Percentiles rank a stretch among this genome's conserved stretches.
phyloP scores from a whole-genome alignment of 2,797 vertebrate species.

The Tolypeutes matacus region DNA sequence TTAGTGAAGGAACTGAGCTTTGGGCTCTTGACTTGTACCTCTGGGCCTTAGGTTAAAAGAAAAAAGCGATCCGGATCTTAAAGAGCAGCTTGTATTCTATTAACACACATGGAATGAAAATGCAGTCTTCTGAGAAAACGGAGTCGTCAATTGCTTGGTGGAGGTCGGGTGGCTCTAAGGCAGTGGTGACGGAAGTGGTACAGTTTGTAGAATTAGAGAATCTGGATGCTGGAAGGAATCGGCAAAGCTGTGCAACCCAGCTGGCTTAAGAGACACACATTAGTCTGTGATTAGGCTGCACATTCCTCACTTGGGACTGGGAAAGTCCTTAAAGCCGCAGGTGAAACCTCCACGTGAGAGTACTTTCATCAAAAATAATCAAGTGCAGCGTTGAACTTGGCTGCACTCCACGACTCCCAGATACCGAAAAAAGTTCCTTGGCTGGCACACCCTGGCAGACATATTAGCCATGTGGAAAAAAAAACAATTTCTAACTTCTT shows the following conservation, averaged over 20 bases:
- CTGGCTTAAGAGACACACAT: constrained; percentile 51
- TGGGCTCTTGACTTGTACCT: not conserved
- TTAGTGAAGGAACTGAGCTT: not conserved
- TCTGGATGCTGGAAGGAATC: not conserved
- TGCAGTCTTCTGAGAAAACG: not conserved
- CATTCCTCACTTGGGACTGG: constrained; percentile 71
- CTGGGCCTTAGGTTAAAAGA: constrained; percentile 1
- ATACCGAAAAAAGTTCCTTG: constrained; percentile 83
- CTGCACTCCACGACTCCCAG: constrained; percentile 74
- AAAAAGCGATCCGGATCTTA: not conserved
- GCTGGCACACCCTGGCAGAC: constrained; percentile 75
- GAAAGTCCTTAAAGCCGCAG: constrained; percentile 82
- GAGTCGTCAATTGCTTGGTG: not conserved
- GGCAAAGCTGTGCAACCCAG: not conserved
- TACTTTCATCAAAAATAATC: constrained; percentile 73
- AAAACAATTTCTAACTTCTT: constrained; percentile 71
- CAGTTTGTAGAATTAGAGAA: constrained; percentile 31
- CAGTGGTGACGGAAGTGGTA: not conserved
- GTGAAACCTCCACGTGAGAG: constrained; percentile 81
- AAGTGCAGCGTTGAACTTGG: constrained; percentile 78
- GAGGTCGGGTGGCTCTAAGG: not conserved
- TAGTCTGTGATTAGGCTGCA: constrained; percentile 44
- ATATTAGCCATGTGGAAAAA: constrained; percentile 71
- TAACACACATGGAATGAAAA: not conserved
- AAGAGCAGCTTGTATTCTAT: not conserved